Evolutionary conservation across 2,888 invertebrate species (phyloP), one percentile per base, ranked within the genome.

Genomic region (Acanthacorydalis orientalis): DNA sequence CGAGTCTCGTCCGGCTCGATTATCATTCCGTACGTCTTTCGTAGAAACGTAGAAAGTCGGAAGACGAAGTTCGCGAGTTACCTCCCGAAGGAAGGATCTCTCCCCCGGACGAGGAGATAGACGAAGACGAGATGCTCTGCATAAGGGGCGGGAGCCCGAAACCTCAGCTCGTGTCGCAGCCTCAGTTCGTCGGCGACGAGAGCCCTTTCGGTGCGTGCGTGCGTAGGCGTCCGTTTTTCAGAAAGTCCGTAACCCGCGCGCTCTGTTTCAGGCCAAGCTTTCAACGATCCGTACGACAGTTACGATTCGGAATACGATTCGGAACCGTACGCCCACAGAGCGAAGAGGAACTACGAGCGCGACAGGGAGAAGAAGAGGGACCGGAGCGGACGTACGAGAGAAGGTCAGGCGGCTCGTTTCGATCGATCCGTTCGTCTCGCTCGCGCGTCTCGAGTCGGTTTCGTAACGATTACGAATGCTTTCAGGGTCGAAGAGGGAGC

Each of bases 101-200:
- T 1, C 60, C 61, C 7, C 57, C 55, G 11, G 60, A 61, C 2
- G 77, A 76, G 52, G 74, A 76, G 51, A 69, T 76, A 60, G 81
- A 86, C 60, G 85, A 87, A 57, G 81, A 77, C 58, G 86, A 87
- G 63, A 80, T 86, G 80, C 67, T 86, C 59, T 84, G 83, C 62
- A 73, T 86, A 9, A 72, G 86, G 45, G 84, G 86, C 35, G 84
- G 83, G 14, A 85, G 84, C 46, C 83, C 86, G 8, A 68, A 62
- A 16, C 46, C 44, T 43, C 53, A 10, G 49, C 44, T 15, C 39
- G 43, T 7, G 38, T 43, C 42, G 16, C 57, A 58, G 47, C 50
- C 56, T 49, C 56, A 31, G 12, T 32, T 35, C 7, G 15, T 16
- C 15, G 33, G 16, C 31, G 33, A 23, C 9, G 14, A 15, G 9